phyloP scores from a whole-genome alignment of 2,888 invertebrate genomes.

The Adelognathus sp. region DNA sequence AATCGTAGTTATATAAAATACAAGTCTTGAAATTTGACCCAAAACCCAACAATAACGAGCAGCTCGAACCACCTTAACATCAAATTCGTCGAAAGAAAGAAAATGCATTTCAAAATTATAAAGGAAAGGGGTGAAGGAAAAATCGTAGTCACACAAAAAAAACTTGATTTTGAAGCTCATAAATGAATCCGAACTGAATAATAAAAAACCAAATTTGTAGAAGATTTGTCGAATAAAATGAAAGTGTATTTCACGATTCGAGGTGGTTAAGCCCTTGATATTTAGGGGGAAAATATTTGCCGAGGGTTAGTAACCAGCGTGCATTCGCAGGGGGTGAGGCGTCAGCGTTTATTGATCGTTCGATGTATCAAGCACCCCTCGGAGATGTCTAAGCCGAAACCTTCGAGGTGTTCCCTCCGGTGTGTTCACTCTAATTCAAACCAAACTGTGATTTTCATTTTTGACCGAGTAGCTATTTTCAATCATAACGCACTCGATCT shows the following conservation, averaged over 20 bases:
- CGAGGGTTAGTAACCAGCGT: conserved; percentile 21
- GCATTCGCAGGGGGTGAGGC: conserved; percentile 57
- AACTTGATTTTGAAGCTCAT: too few species aligned
- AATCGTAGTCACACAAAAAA: too few species aligned
- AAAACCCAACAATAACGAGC: too few species aligned
- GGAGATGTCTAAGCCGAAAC: conserved; percentile 52
- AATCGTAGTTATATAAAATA: too few species aligned
- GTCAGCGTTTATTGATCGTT: conserved; percentile 61
- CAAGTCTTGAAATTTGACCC: too few species aligned
- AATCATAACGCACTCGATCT: background rate
- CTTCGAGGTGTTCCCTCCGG: conserved; percentile 5
- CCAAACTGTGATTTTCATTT: background rate
- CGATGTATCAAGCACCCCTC: conserved; percentile 43
- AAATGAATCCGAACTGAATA: too few species aligned
- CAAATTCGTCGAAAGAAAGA: too few species aligned
- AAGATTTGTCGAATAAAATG: too few species aligned
- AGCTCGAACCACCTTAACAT: too few species aligned
- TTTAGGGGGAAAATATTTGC: conserved; percentile 19
- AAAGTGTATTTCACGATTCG: background rate
- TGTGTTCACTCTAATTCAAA: background rate
- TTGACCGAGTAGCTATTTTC: background rate
- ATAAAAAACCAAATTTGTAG: too few species aligned
- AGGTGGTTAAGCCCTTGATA: conserved; percentile 20
- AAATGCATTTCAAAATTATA: too few species aligned
- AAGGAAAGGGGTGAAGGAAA: too few species aligned